Evolutionary conservation across 2,888 invertebrate species (phyloP), one percentile per base, ranked within the genome.

Genomic region (Drosophila mettleri): DNA sequence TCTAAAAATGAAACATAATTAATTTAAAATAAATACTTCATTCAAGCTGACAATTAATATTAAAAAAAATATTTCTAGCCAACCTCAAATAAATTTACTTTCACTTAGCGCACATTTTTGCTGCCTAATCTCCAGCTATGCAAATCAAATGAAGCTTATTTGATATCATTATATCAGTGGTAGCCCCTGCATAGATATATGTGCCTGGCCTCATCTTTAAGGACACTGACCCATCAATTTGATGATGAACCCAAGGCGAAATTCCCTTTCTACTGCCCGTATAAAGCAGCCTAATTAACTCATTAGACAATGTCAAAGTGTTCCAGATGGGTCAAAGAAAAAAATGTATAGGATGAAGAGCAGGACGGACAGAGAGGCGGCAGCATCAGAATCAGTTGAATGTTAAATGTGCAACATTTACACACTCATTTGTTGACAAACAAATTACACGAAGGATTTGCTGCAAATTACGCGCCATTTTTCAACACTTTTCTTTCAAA

Each of bases 401-500:
- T 84, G 80, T 67, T 78, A 87, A 85, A 87, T 87, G 87, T 63
- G 65, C 69, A 70, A 63, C 83, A 80, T 83, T 85, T 87, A 87
- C 87, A 83, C 80, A 85, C 83, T 87, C 83, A 83, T 85, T 85
- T 85, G 86, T 77, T 83, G 81, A 77, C 86, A 85, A 85, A 83
- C 83, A 87, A 85, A 85, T 85, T 79, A 84, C 86, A 77, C 73
- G 70, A 86, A 59, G 85, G 86, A 87, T 86, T 85, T 83, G 62
- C 87, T 53, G 74, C 77, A 87, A 85, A 85, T 85, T 85, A 86
- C 83, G 69, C 71, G 64, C 77, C 73, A 87, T 85, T 83, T 87
- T 79, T 87, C 82, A 78, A 70, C 72, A 80, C 75, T 84, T 86
- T 82, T 73, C 65, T 69, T 72, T 73, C 41, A 72, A 74, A 74